A percentile compares a stretch with the other conserved stretches of the same genome.
Conservation (phyloP, 2,113 vertebrate species). For the Serinus canaria region DNA sequence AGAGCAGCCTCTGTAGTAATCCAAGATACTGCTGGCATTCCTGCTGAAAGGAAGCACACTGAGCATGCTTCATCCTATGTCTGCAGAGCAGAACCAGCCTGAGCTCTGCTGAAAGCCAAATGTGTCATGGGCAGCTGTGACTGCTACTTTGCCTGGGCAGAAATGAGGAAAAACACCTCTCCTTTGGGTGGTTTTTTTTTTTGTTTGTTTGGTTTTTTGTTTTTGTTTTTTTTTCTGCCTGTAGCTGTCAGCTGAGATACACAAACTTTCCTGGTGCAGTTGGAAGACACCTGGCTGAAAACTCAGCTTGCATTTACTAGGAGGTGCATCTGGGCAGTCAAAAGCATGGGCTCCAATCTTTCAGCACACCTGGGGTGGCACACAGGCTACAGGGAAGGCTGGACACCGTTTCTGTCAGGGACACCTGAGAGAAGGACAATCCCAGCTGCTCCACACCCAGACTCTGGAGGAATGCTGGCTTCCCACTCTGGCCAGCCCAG, state of each 20-base stretch:
- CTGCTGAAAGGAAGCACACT: not conserved
- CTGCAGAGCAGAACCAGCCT: not conserved
- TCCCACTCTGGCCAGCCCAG: not conserved
- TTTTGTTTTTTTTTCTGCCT: too few relatives aligned
- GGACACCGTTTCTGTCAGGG: not conserved
- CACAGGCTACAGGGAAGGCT: not conserved
- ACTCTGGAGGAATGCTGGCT: not conserved
- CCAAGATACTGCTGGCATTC: slow-evolving; percentile 12
- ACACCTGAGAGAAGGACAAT: not conserved
- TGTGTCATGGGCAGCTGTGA: slow-evolving; percentile 3
- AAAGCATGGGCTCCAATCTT: not conserved
- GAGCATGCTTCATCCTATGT: slow-evolving; percentile 1
- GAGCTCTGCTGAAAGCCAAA: not conserved
- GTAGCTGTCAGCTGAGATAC: not conserved
- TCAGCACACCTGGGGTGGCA: not conserved
- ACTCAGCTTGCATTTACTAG: not conserved
- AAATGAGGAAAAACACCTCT: not conserved
- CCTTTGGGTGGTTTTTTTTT: not conserved
- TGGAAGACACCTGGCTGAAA: not conserved
- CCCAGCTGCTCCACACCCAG: not conserved
- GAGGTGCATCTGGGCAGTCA: not conserved
- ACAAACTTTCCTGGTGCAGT: not conserved
- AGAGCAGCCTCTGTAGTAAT: slow-evolving; percentile 6
- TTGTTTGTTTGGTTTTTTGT: too few relatives aligned
- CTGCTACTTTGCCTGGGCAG: not conserved